phyloP scores from a whole-genome alignment of 1,140 invertebrate genomes.

The Xylocopa sonorina region DNA sequence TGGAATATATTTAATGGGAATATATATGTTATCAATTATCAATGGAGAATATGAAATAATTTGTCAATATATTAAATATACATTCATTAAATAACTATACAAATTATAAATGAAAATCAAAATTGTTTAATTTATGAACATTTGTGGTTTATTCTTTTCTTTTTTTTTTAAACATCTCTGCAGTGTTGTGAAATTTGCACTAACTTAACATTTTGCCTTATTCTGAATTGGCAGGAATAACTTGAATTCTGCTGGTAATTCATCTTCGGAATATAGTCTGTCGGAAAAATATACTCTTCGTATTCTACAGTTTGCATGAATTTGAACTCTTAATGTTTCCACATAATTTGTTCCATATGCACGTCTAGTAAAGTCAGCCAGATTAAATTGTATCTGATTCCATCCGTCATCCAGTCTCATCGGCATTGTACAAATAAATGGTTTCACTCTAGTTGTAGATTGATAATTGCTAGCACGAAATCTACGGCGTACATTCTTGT shows the following conservation, averaged over 20 bases:
- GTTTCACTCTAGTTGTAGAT: constrained; percentile 98
- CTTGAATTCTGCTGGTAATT: constrained; percentile 99
- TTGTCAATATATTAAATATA: constrained; percentile 17
- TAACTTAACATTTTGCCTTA: constrained; percentile 84
- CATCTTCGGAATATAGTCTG: constrained; percentile 99
- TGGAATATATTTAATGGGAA: constrained; percentile 6
- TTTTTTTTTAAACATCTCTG: constrained; percentile 5
- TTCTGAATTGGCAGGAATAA: constrained; percentile 96
- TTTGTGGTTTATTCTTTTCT: constrained; percentile 43
- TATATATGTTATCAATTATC: neutral
- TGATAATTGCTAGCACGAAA: constrained; percentile 99
- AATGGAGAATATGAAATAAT: neutral
- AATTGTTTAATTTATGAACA: constrained; percentile 31
- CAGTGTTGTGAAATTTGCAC: neutral
- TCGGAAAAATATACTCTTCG: constrained; percentile 99
- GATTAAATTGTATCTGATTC: constrained; percentile 99
- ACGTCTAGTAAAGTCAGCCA: constrained; percentile 98
- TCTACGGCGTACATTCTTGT: constrained; percentile 97
- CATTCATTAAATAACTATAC: constrained; percentile 9
- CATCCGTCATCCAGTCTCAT: constrained; percentile 99
- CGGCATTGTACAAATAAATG: constrained; percentile 99
- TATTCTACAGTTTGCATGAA: constrained; percentile 99
- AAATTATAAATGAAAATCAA: constrained; percentile 18
- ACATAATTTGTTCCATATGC: constrained; percentile 99
- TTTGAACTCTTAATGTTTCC: constrained; percentile 98